Evolutionary conservation across 2,888 invertebrate genomes (phyloP).

Genomic region (Heliconius aoede): DNA sequence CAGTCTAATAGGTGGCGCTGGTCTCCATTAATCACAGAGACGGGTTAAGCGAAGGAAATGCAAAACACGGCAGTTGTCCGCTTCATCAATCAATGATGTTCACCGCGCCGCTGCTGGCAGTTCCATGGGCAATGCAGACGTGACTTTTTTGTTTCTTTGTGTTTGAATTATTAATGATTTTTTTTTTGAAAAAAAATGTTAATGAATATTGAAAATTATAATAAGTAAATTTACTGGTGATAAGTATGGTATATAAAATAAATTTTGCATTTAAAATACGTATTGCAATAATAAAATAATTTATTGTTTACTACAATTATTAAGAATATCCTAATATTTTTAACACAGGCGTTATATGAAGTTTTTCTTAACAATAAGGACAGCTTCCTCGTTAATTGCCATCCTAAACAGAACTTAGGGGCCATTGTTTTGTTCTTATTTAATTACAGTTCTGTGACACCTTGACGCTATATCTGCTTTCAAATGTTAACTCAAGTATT

Average conservation of each 20-base stretch:
- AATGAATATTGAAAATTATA: neutral
- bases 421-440: slow-evolving; percentile 34
- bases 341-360: neutral
- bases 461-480: neutral
- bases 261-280: too few species aligned
- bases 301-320: too few species aligned
- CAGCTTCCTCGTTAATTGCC: slow-evolving; percentile 15
- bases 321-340: too few species aligned
- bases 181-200: too few species aligned
- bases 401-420: slow-evolving; percentile 29
- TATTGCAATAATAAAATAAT: too few species aligned
- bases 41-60: slow-evolving; percentile 82
- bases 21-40: slow-evolving; percentile 77
- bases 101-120: slow-evolving; percentile 29
- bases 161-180: neutral
- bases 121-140: slow-evolving; percentile 34
- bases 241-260: too few species aligned
- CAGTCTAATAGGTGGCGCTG: slow-evolving; percentile 66
- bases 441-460: slow-evolving; percentile 10
- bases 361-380: neutral
- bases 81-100: slow-evolving; percentile 76
- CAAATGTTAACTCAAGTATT: too few species aligned
- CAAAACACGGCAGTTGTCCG: slow-evolving; percentile 81
- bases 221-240: too few species aligned
- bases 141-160: neutral